phyloP scores from a whole-genome alignment of 1,140 invertebrate genomes.

The Leucophenga varia region DNA sequence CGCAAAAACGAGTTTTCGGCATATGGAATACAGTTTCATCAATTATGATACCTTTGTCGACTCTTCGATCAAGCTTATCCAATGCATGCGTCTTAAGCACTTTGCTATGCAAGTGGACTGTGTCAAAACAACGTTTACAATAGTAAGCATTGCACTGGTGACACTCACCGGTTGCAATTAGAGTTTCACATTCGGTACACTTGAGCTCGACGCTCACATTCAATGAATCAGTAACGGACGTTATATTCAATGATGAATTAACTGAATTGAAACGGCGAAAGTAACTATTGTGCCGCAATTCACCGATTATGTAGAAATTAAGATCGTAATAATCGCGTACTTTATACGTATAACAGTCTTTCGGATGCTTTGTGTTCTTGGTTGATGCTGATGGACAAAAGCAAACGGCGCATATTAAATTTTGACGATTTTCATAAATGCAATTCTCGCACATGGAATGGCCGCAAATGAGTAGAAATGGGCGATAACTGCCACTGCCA shows the following conservation, averaged over 20 bases:
- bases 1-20: conserved; percentile 13
- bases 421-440: conserved; percentile 17
- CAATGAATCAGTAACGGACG: not conserved
- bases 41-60: conserved; percentile 10
- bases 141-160: conserved; percentile 33
- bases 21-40: conserved; percentile 19
- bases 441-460: conserved; percentile 45
- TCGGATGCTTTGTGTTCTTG: conserved; percentile 13
- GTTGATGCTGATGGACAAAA: conserved; percentile 13
- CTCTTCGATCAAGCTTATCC: not conserved
- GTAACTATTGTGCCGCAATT: conserved; percentile 10
- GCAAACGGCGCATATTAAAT: conserved; percentile 33
- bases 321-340: conserved; percentile 33
- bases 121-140: conserved; percentile 34
- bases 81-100: conserved; percentile 31
- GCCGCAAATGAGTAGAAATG: conserved; percentile 36
- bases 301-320: conserved; percentile 38
- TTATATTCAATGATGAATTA: conserved; percentile 16
- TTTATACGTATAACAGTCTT: conserved; percentile 4
- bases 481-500: conserved; percentile 27
- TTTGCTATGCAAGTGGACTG: conserved; percentile 34
- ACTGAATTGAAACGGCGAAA: conserved; percentile 12
- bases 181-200: conserved; percentile 34
- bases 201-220: conserved; percentile 8
- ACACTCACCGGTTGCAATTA: conserved; percentile 23